These are phyloP conservation scores for Apoda limacodes DNA, from an alignment of 2,888 invertebrate genomes.

Conservation along the genomic window DNA sequence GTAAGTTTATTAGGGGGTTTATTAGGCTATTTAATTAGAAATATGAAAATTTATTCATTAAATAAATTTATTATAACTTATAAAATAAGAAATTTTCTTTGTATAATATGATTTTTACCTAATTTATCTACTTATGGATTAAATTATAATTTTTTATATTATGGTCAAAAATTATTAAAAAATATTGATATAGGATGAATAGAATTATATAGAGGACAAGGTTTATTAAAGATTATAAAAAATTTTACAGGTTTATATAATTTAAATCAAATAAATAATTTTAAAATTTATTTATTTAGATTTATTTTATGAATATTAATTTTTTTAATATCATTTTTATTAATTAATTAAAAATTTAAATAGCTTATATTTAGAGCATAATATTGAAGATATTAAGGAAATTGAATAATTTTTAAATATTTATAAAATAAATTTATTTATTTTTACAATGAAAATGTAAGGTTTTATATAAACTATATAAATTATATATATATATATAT, in stretches of 20 bases:
- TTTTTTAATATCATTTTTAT: too few relatives aligned
- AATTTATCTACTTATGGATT: slow-evolving; percentile 52
- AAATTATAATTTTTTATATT: slow-evolving; percentile 52
- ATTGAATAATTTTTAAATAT: too few relatives aligned
- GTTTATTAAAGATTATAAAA: slow-evolving; percentile 42
- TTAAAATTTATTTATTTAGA: too few relatives aligned
- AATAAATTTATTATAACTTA: slow-evolving; percentile 48
- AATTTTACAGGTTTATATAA: slow-evolving; percentile 44
- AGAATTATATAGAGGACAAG: slow-evolving; percentile 53
- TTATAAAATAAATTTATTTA: too few relatives aligned
- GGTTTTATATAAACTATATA: too few relatives aligned
- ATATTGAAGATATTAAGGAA: too few relatives aligned
- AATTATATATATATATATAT: too few relatives aligned
- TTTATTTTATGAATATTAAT: too few relatives aligned
- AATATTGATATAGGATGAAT: slow-evolving; percentile 61
- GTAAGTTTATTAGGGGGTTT: slow-evolving; percentile 49
- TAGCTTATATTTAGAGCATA: too few relatives aligned
- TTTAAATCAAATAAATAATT: slow-evolving; percentile 51
- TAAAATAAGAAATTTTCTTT: slow-evolving; percentile 38
- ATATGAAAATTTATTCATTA: slow-evolving; percentile 45
- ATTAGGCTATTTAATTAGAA: too few relatives aligned
- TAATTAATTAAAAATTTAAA: too few relatives aligned
- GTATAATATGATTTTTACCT: slow-evolving; percentile 67
- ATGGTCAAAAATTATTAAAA: slow-evolving; percentile 45
- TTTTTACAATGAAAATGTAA: too few relatives aligned